phyloP scores from a whole-genome alignment of 2,797 vertebrate genomes.

The Valencia hispanica region DNA sequence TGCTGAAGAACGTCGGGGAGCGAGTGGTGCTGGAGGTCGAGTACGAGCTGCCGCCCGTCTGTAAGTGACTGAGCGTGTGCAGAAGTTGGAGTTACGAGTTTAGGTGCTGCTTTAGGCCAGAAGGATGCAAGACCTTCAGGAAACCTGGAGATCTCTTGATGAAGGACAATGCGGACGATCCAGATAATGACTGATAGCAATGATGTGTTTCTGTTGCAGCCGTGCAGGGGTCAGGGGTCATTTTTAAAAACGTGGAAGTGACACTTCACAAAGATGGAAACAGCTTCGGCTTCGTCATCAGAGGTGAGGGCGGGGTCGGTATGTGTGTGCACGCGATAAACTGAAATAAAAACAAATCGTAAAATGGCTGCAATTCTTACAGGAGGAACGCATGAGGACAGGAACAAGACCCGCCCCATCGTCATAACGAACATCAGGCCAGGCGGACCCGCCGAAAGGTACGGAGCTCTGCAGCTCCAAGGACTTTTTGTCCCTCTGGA shows the following conservation, averaged over 20 bases:
- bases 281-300: conserved; percentile 96
- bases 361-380: conserved; percentile 17
- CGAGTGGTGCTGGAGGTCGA: conserved; percentile 95
- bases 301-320: conserved; percentile 81
- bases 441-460: conserved; percentile 97
- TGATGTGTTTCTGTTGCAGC: conserved; percentile 75
- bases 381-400: conserved; percentile 94
- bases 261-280: conserved; percentile 98
- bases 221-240: conserved; percentile 92
- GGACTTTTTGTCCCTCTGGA: conserved; percentile 9
- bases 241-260: conserved; percentile 96
- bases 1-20: conserved; percentile 96
- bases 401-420: conserved; percentile 97
- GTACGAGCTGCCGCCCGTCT: conserved; percentile 92
- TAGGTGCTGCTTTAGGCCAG: neutral
- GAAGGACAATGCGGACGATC: too few species aligned
- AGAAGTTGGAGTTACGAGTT: neutral
- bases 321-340: conserved; percentile 19
- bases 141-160: too few species aligned
- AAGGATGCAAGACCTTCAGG: neutral
- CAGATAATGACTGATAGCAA: neutral
- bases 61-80: conserved; percentile 79
- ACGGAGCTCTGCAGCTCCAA: conserved; percentile 9
- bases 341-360: neutral
- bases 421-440: conserved; percentile 95